phyloP scores from a whole-genome alignment of 2,888 invertebrate species.

The Trissolcus japonicus region DNA sequence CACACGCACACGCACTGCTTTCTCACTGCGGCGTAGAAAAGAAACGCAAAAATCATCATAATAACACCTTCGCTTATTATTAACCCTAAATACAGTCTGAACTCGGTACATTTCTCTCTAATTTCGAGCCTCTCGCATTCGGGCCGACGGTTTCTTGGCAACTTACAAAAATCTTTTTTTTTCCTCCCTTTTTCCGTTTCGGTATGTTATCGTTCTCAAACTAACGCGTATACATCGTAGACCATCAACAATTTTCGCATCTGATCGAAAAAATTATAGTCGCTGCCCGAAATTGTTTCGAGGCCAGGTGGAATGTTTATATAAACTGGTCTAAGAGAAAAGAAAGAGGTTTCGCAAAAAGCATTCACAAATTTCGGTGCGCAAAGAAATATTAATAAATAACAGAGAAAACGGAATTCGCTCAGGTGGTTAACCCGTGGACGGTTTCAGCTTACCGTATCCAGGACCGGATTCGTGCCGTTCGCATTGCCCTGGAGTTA shows the following conservation, averaged over 20 bases:
- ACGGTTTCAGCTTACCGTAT: conserved; percentile 24
- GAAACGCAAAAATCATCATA: conserved; percentile 33
- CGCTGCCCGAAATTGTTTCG: conserved; percentile 10
- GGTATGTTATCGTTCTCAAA: too few species aligned
- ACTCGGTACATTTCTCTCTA: conserved; percentile 55
- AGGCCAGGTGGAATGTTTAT: not conserved
- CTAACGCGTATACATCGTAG: not conserved
- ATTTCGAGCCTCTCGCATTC: conserved; percentile 49
- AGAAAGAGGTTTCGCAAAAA: conserved; percentile 5
- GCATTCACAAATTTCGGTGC: conserved; percentile 20
- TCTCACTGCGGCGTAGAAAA: conserved; percentile 41
- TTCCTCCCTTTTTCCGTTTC: not conserved
- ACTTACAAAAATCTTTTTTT: conserved; percentile 11
- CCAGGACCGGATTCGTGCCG: conserved; percentile 29
- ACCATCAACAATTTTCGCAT: conserved; percentile 20
- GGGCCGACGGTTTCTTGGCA: conserved; percentile 37
- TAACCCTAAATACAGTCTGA: conserved; percentile 62
- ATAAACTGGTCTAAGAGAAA: conserved; percentile 4
- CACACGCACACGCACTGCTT: conserved; percentile 1
- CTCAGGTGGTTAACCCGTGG: conserved; percentile 32
- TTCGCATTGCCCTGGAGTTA: conserved; percentile 11
- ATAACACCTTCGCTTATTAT: conserved; percentile 51
- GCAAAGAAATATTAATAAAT: conserved; percentile 25
- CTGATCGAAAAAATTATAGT: conserved; percentile 60
- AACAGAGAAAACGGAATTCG: conserved; percentile 27